Evolutionary conservation across 2,888 invertebrate genomes (phyloP).

Genomic region (Eupeodes luniger): DNA sequence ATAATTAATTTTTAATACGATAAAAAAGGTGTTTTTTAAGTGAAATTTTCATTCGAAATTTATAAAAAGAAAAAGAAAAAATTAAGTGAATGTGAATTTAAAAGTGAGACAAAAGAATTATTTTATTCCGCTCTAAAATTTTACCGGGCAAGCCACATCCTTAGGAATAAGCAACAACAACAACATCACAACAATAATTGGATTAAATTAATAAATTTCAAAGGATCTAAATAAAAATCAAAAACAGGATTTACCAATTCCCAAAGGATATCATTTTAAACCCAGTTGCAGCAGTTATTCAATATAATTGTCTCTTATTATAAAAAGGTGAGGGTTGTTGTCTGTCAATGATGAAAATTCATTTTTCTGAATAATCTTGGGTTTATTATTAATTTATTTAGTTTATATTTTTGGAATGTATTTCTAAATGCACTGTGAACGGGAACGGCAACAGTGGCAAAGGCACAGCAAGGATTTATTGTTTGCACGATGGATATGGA

Average conservation of each 20-base stretch:
- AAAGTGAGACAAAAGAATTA: conserved; percentile 31
- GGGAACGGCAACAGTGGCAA: conserved; percentile 16
- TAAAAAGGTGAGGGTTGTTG: conserved; percentile 70
- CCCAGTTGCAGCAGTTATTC: conserved; percentile 54
- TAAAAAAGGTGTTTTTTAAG: conserved; percentile 11
- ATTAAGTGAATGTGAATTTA: background rate
- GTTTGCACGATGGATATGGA: conserved; percentile 15
- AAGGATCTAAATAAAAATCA: conserved; percentile 34
- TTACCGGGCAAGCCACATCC: background rate
- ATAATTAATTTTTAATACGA: conserved; percentile 6
- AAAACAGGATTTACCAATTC: conserved; percentile 60
- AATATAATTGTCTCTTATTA: conserved; percentile 44
- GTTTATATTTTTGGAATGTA: conserved; percentile 22
- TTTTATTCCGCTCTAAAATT: conserved; percentile 21
- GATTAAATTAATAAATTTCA: conserved; percentile 64
- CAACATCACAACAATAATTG: conserved; percentile 61
- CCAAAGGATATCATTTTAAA: conserved; percentile 57
- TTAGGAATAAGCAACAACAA: conserved; percentile 53
- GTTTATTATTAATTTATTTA: conserved; percentile 22
- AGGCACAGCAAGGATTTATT: conserved; percentile 13
- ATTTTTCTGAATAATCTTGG: conserved; percentile 51
- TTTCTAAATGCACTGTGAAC: conserved; percentile 31
- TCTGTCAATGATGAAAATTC: conserved; percentile 39
- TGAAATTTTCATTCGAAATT: background rate
- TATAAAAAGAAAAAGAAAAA: background rate